phyloP scores from a whole-genome alignment of 1,140 invertebrate species.

The Anastrepha ludens region DNA sequence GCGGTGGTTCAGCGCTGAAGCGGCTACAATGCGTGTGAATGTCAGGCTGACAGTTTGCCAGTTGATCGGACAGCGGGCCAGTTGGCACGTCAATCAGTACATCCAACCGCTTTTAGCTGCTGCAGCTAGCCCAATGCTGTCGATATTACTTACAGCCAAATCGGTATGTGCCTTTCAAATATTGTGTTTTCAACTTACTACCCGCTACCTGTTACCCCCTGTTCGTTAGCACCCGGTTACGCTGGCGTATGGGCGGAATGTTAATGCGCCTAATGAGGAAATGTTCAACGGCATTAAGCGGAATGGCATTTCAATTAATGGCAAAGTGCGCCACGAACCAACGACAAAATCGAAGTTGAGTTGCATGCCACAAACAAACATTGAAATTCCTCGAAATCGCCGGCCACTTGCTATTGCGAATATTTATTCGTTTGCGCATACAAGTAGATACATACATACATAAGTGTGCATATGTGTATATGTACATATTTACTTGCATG shows the following conservation, averaged over 20 bases:
- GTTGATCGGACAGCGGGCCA: not conserved
- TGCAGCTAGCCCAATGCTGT: not conserved
- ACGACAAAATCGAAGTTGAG: slow-evolving; percentile 47
- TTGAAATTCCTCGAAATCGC: slow-evolving; percentile 32
- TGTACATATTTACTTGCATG: not conserved
- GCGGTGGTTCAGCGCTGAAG: too few species aligned
- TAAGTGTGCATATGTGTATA: not conserved
- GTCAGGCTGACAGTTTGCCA: not conserved
- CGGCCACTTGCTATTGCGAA: not conserved
- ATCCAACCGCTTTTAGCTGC: not conserved
- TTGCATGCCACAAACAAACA: slow-evolving; percentile 19
- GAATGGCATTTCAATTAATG: slow-evolving; percentile 54
- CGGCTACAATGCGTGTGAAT: not conserved
- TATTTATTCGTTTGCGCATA: not conserved
- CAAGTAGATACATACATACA: not conserved
- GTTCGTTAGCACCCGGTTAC: not conserved
- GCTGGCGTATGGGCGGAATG: slow-evolving; percentile 61
- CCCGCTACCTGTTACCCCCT: not conserved
- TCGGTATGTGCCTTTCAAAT: slow-evolving; percentile 7
- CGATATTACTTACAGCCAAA: not conserved
- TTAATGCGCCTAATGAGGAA: slow-evolving; percentile 64
- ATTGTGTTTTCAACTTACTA: not conserved
- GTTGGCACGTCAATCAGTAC: slow-evolving; percentile 7
- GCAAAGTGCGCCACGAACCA: slow-evolving; percentile 37
- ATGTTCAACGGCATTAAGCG: slow-evolving; percentile 54